These are phyloP conservation scores for Thymelicus sylvestris DNA, from an alignment of 2,888 invertebrate genomes.

Conservation along the genomic window DNA sequence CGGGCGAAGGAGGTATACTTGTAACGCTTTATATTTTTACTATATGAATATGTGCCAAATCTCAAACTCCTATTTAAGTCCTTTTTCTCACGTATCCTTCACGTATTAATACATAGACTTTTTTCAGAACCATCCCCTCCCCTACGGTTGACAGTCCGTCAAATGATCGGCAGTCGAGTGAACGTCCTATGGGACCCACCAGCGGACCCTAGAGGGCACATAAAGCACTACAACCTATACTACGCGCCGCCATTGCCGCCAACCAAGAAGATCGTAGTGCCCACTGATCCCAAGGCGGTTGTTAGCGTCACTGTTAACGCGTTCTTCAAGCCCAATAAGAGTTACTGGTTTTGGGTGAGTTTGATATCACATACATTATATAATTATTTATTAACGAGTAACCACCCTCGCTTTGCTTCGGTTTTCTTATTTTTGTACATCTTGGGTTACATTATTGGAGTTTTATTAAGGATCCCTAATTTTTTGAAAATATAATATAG, in stretches of 20 bases:
- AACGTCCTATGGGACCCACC: conserved; percentile 89
- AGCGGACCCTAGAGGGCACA: conserved; percentile 84
- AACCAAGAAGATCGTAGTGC: conserved; percentile 65
- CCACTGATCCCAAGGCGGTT: conserved; percentile 63
- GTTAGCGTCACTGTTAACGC: conserved; percentile 81
- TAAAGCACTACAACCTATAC: conserved; percentile 86
- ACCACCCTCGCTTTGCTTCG: too few relatives aligned
- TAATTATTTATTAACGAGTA: too few relatives aligned
- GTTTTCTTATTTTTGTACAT: too few relatives aligned
- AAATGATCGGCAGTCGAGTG: conserved; percentile 86
- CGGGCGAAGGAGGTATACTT: conserved; percentile 86
- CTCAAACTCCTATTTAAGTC: too few relatives aligned
- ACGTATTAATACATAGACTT: too few relatives aligned
- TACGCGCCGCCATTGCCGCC: conserved; percentile 88
- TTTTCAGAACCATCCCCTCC: conserved; percentile 88
- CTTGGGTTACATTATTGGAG: too few relatives aligned
- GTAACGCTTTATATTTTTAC: too few relatives aligned
- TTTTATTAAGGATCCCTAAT: too few relatives aligned
- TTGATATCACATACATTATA: not conserved
- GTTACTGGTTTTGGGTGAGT: conserved; percentile 90
- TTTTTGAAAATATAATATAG: too few relatives aligned
- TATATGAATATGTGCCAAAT: too few relatives aligned
- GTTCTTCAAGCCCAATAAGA: conserved; percentile 79
- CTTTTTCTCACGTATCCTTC: too few relatives aligned
- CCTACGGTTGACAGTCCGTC: conserved; percentile 85